Evolutionary conservation across 2,113 vertebrate genomes (phyloP).

Genomic region (Spheniscus mendiculus): DNA sequence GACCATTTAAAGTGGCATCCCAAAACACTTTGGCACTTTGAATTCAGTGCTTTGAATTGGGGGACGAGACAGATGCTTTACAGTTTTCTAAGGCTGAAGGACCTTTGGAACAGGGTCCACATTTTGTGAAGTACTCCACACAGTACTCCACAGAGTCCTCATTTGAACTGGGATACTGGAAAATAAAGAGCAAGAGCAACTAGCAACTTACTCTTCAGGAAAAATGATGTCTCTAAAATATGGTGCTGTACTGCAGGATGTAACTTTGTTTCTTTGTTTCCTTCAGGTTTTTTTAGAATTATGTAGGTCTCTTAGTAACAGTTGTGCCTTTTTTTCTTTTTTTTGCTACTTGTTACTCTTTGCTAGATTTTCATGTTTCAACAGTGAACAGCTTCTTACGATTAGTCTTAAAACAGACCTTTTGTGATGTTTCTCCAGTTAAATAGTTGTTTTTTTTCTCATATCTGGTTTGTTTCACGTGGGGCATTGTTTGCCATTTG

Average conservation of each 20-base stretch:
- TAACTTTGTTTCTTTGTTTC: neutral
- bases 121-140: neutral
- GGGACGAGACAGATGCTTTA: neutral
- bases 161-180: neutral
- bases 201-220: neutral
- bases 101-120: neutral
- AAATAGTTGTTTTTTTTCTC: neutral
- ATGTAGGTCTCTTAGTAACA: neutral
- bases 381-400: neutral
- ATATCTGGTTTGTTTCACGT: neutral
- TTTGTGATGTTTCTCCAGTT: neutral
- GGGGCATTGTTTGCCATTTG: neutral
- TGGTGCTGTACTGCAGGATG: neutral
- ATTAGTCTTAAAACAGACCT: neutral
- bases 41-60: neutral
- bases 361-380: neutral
- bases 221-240: neutral
- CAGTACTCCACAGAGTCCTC: neutral
- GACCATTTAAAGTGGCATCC: neutral
- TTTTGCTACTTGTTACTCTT: neutral
- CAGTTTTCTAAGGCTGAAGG: neutral
- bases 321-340: neutral
- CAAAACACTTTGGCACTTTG: neutral
- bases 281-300: neutral
- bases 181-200: neutral